Base-by-base conservation (phyloP, 2,113 vertebrate genomes). In the Anarrhichthys ocellatus region DNA sequence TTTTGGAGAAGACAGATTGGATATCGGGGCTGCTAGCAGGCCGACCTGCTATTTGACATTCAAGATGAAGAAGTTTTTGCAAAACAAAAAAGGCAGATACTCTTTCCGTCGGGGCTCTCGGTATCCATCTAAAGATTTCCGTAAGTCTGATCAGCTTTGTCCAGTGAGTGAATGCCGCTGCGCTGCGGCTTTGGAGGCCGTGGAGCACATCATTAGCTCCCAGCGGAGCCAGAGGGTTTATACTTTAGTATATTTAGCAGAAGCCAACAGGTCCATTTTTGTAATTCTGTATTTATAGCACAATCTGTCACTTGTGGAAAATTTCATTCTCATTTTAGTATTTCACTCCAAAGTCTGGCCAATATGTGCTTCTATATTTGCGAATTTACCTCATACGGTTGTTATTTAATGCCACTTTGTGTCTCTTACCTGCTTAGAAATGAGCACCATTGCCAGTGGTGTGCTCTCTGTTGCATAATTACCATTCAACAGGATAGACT, bases 41-140 rank as follows among this genome's bases (percentile, higher is more conserved):
- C 63, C 72, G 13, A 6, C 69, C 88, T 81, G 81, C 76, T 80
- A 44, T 63, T 68, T 88, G 73, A 87, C 71, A 68, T 24, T 71
- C 91, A 94, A 86, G 90, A 93, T 78, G 72, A 86, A 94, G 95
- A 93, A 88, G 87, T 92, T 95, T 85, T 69, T 86, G 66, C 93
- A 90, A 79, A 92, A 84, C 50, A 84, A 94, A 88, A 65, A 82
- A 74, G 92, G 94, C 78, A 88, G 92, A 88, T 85, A 84, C 63
- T 94, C 85, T 2, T 91, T 92, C 9, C 85, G 87, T 15, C 90
- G 94, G 88, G 87, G 87, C 63, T 88, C 91, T 4, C 91, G 92
- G 18, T 74, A 78, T 90, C 93, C 93, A 81, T 80, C 95, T 34
- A 94, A 94, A 87, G 94, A 96, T 83, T 95, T 96, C 95, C 95